These are phyloP conservation scores for Hozukius guyotensis DNA, from an alignment of 2,797 vertebrate species.

Conservation along the genomic window DNA sequence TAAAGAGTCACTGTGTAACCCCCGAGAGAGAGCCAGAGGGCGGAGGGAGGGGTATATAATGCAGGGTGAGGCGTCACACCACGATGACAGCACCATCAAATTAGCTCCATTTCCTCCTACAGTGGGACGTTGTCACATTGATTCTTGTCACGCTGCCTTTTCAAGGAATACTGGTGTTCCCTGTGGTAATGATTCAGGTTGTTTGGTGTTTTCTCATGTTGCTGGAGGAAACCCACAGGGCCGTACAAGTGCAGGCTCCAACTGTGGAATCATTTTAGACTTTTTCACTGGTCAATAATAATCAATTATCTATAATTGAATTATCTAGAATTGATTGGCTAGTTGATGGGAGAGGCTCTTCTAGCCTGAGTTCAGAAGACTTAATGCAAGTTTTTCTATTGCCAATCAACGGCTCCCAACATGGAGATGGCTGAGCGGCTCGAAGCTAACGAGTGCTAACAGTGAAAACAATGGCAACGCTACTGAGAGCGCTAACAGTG, in stretches of 20 bases:
- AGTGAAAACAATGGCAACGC: too few relatives aligned
- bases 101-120: conserved; percentile 41
- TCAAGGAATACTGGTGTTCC: background rate
- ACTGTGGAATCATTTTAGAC: background rate
- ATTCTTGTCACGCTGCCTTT: conserved; percentile 1
- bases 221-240: background rate
- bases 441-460: too few relatives aligned
- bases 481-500: too few relatives aligned
- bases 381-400: background rate
- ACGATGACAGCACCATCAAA: conserved; percentile 34
- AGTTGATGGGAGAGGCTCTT: background rate
- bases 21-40: background rate
- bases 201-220: background rate
- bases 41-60: background rate
- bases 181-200: background rate
- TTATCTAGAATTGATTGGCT: background rate
- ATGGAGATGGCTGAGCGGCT: too few relatives aligned
- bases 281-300: background rate
- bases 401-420: background rate
- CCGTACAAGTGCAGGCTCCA: background rate
- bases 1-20: conserved; percentile 38
- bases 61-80: conserved; percentile 5
- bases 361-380: background rate
- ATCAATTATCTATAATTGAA: background rate
- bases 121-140: conserved; percentile 14